Base-by-base conservation (phyloP, 1,140 invertebrate genomes). In the Dolichoris vasculosae region DNA sequence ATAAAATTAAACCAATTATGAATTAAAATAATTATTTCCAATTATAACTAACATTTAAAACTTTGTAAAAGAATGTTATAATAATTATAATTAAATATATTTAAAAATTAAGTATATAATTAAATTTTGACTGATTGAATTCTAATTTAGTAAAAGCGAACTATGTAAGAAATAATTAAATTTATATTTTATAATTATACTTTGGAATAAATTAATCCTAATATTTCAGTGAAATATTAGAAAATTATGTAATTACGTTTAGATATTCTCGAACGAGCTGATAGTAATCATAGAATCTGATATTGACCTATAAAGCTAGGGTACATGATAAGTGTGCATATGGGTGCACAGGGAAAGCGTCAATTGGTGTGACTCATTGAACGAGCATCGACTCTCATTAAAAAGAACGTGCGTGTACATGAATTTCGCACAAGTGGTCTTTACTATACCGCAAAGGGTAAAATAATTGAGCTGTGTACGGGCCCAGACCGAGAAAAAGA, bases 401-500 rank as follows among this genome's bases (percentile, higher is more conserved):
- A 82, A 40, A 46, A 51, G 71, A 63, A 86, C 80, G 79, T 78
- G 80, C 71, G 59, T 73, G 40, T 46, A 63, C 35, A 13, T 23
- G 64, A 48, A 38, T 63, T 40, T 69, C 69, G 55, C n/a, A 67
- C 71, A 78, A 85, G 84, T 85, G 77, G 84, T 38, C 40, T 32
- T 9, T 11, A 32, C 40, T 2, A n/a, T 23, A 17, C 30, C 55
- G 51, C 77, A 67, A 51, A 82, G 79, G 79, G 69, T 85, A 85
- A 85, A 82, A 86, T 86, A 86, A 86, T 86, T 86, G 80, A 86
- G 84, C 59, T 71, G 20, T 67, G 84, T 71, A 55, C 82, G 40
- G 75, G 43, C 71, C 59, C 32, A 17, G 48, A 17, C 1, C 48
- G 11, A 17, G 20, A 51, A 2, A 9, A 17, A 59, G 23, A 59